Evolutionary conservation across 2,888 invertebrate species (phyloP), one percentile per base, ranked within the genome.

Genomic region (Cheiracanthium punctorium): DNA sequence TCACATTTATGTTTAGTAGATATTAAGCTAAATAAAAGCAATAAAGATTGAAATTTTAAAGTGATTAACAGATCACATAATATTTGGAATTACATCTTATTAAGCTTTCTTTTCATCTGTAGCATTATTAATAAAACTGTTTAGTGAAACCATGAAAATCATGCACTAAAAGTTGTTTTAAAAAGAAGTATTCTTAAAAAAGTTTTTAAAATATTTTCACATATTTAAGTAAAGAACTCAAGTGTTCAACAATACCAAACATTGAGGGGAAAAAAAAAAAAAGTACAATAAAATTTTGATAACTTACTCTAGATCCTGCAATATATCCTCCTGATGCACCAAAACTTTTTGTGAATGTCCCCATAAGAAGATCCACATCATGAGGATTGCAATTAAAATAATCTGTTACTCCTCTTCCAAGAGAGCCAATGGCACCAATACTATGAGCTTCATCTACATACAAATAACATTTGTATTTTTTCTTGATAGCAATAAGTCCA

Each of bases 381-480:
- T 92, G 92, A 0, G 98, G 95, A 92, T 95, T 93, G 87, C 95
- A 94, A 70, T 94, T 94, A 91, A 95, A 96, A 93, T 96, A 96
- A 92, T 99, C 98, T 0, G 95, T 93, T 33, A 97, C 95, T n/a
- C 99, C 99, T 89, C 96, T 94, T 0, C 98, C 99, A 90, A 93
- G 93, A 41, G 94, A 93, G 2, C 99, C 99, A 93, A 98, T 93
- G 0, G 99, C 98, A 80, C 99, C 99, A 87, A 98, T 94, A 91
- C 97, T 97, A 93, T 99, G 99, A 69, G 99, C 99, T 93, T 99
- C 99, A 92, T 99, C 99, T 91, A 99, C 93, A 93, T 98, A 99
- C 89, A 99, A 93, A 92, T 97, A 97, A 32, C 98, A 96, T 88
- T 97, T 96, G 92, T 98, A 98, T 91, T 96, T 97, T 92, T 95